Conservation (phyloP, 2,113 vertebrate genomes). For the Ranitomeya imitator region DNA sequence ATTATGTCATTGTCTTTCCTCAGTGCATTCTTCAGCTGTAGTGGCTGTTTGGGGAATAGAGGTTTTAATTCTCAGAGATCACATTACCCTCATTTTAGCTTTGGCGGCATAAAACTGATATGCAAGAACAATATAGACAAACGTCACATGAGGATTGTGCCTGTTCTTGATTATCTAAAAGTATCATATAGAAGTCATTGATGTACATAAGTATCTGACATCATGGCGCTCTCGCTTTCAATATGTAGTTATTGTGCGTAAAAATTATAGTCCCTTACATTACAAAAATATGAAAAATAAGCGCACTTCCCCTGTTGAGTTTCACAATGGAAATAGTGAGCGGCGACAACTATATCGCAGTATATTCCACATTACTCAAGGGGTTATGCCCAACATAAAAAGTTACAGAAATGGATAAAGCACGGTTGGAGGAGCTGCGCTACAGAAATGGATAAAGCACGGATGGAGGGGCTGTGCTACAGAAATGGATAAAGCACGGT, state of each 20-base stretch:
- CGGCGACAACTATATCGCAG: background rate
- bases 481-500: too few species aligned
- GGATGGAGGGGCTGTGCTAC: too few species aligned
- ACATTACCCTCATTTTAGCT: constrained; percentile 31
- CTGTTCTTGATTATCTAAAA: background rate
- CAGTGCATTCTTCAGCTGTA: background rate
- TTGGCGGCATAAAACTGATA: constrained; percentile 4
- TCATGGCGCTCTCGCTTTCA: background rate
- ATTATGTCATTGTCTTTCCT: constrained; percentile 9
- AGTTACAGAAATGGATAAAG: too few species aligned
- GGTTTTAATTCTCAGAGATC: constrained; percentile 27
- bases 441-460: too few species aligned
- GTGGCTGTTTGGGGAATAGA: background rate
- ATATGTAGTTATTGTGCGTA: background rate
- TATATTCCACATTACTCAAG: too few species aligned
- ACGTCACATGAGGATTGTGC: background rate
- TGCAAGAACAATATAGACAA: background rate
- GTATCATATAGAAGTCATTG: background rate
- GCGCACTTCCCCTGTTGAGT: background rate
- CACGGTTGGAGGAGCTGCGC: too few species aligned
- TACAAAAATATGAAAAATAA: background rate
- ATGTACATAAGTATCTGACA: background rate
- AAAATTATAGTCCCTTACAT: background rate
- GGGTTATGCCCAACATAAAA: too few species aligned
- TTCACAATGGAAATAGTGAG: background rate